phyloP scores from a whole-genome alignment of 2,888 invertebrate genomes.

The Trachelus stipa region DNA sequence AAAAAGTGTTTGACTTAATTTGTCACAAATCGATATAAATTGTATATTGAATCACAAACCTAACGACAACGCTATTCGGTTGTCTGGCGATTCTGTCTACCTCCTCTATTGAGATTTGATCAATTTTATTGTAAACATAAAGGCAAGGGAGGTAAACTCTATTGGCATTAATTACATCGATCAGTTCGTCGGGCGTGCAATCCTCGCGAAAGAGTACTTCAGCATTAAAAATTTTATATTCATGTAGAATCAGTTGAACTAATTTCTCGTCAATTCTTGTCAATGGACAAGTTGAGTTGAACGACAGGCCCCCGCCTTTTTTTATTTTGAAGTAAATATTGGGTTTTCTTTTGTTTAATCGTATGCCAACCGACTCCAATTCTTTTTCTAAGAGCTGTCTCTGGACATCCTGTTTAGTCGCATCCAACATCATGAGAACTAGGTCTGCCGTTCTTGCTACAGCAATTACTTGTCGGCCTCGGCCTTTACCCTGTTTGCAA shows the following conservation, averaged over 20 bases:
- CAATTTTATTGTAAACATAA: constrained; percentile 99
- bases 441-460: constrained; percentile 98
- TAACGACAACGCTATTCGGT: constrained; percentile 91
- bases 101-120: constrained; percentile 99
- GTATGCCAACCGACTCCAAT: constrained; percentile 96
- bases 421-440: constrained; percentile 99
- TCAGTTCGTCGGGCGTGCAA: constrained; percentile 94
- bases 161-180: constrained; percentile 97
- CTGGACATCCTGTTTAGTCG: constrained; percentile 97
- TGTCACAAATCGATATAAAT: too few species aligned
- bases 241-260: constrained; percentile 97
- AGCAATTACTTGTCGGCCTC: constrained; percentile 95
- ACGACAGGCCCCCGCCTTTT: constrained; percentile 96
- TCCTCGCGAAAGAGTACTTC: constrained; percentile 96
- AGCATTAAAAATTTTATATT: constrained; percentile 97
- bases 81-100: constrained; percentile 93
- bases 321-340: constrained; percentile 99
- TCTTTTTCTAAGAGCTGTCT: constrained; percentile 91
- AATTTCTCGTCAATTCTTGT: constrained; percentile 96
- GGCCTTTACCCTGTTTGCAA: constrained; percentile 78
- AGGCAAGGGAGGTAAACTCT: constrained; percentile 93
- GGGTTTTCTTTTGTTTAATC: constrained; percentile 94
- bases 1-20: too few species aligned
- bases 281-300: constrained; percentile 94
- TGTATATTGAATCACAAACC: constrained; percentile 68